These are phyloP conservation scores for Heliothis virescens DNA, from an alignment of 1,140 invertebrate species.

Conservation along the genomic window DNA sequence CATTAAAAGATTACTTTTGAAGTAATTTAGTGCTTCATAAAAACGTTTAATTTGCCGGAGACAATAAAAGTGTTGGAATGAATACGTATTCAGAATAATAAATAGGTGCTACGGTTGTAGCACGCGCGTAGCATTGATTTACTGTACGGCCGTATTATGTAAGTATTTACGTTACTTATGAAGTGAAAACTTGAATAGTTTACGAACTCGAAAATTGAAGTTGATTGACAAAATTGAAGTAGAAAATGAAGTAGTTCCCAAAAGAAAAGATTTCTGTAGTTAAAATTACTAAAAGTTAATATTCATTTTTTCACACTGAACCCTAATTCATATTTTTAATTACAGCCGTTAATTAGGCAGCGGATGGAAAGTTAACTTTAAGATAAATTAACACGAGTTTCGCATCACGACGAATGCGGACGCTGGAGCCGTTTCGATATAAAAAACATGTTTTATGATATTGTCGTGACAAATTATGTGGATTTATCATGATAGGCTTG, in stretches of 20 bases:
- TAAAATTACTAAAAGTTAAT: neutral
- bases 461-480: slow-evolving; percentile 36
- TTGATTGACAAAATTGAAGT: too few relatives aligned
- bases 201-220: too few relatives aligned
- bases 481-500: neutral
- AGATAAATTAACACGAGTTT: slow-evolving; percentile 28
- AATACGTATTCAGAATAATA: slow-evolving; percentile 1
- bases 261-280: too few relatives aligned
- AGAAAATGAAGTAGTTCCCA: too few relatives aligned
- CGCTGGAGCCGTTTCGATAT: slow-evolving; percentile 2
- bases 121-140: neutral
- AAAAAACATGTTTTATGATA: slow-evolving; percentile 36
- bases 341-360: slow-evolving; percentile 22
- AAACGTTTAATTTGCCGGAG: neutral
- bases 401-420: slow-evolving; percentile 41
- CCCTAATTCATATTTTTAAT: slow-evolving; percentile 29
- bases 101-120: neutral
- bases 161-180: too few relatives aligned
- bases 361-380: slow-evolving; percentile 36
- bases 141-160: neutral
- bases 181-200: too few relatives aligned
- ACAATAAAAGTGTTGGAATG: neutral
- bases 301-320: neutral
- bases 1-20: too few relatives aligned
- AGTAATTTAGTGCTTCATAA: too few relatives aligned